Evolutionary conservation across 2,797 vertebrate genomes (phyloP).

Genomic region (Xenops minutus): DNA sequence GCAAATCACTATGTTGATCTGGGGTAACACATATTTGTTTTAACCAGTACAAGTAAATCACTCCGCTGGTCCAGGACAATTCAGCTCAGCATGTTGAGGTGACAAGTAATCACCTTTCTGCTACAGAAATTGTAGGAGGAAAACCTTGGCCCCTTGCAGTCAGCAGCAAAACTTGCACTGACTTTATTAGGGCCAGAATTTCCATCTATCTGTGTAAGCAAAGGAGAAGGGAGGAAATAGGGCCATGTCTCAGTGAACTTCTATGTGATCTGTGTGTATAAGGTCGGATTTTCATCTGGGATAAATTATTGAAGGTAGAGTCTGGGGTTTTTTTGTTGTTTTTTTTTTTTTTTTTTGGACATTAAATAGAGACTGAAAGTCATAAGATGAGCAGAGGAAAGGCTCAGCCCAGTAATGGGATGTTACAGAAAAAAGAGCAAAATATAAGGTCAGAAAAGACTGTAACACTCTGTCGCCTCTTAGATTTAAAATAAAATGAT

Average conservation of each 20-base stretch:
- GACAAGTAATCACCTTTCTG: background rate
- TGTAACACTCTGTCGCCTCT: background rate
- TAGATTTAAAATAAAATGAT: background rate
- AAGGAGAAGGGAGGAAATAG: background rate
- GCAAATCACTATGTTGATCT: background rate
- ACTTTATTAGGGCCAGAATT: constrained; percentile 15
- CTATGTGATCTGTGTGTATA: background rate
- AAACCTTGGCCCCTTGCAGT: background rate
- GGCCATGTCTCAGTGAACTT: constrained; percentile 15
- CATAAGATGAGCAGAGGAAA: constrained; percentile 13
- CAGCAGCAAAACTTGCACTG: background rate
- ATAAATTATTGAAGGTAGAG: constrained; percentile 30
- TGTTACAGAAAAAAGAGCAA: background rate
- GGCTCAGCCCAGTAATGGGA: background rate
- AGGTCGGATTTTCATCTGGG: constrained; percentile 44
- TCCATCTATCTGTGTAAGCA: background rate
- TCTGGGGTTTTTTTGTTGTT: background rate
- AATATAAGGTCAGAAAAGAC: background rate
- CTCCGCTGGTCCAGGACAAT: background rate
- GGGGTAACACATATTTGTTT: background rate
- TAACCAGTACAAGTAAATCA: background rate
- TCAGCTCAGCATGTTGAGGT: background rate
- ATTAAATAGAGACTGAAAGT: constrained; percentile 7
- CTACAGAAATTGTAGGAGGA: background rate
- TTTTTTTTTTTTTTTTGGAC: background rate